Evolutionary conservation across 2,888 invertebrate species (phyloP).

Genomic region (Caenorhabditis zanzibari): DNA sequence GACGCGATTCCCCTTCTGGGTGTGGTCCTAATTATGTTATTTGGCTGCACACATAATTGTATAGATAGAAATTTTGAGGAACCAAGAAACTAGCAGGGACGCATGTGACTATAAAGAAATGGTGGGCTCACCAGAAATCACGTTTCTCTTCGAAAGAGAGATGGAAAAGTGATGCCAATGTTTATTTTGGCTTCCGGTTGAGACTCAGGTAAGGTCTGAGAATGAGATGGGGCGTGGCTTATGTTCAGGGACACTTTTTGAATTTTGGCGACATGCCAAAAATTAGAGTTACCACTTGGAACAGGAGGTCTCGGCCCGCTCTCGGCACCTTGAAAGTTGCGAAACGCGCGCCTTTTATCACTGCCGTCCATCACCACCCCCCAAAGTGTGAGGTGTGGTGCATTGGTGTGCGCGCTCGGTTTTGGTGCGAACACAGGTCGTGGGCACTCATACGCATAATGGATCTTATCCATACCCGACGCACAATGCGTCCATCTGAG

Average conservation of each 20-base stretch:
- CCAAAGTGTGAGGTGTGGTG: no score
- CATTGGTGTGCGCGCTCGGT: no score
- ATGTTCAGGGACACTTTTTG: constrained; percentile 1
- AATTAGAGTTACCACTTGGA: no score
- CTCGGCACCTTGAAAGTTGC: no score
- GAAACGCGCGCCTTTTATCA: no score
- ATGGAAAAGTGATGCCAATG: constrained; percentile 49
- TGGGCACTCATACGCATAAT: no score
- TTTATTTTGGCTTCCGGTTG: constrained; percentile 54
- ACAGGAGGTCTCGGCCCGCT: no score
- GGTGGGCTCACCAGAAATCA: constrained; percentile 44
- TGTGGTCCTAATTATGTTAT: constrained; percentile 27
- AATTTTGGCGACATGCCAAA: no score
- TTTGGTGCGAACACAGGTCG: no score
- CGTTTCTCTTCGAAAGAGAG: constrained; percentile 9
- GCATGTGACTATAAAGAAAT: constrained; percentile 22
- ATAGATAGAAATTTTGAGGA: constrained; percentile 7
- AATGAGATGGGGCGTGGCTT: neutral
- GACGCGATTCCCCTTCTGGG: neutral
- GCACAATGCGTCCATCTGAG: no score
- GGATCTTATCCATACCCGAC: no score
- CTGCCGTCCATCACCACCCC: no score
- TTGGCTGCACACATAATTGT: constrained; percentile 1
- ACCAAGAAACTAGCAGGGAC: neutral
- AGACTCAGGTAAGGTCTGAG: neutral